Evolutionary conservation across 2,888 invertebrate genomes (phyloP), one percentile per base, ranked within the genome.

Genomic region (Neria commutata): DNA sequence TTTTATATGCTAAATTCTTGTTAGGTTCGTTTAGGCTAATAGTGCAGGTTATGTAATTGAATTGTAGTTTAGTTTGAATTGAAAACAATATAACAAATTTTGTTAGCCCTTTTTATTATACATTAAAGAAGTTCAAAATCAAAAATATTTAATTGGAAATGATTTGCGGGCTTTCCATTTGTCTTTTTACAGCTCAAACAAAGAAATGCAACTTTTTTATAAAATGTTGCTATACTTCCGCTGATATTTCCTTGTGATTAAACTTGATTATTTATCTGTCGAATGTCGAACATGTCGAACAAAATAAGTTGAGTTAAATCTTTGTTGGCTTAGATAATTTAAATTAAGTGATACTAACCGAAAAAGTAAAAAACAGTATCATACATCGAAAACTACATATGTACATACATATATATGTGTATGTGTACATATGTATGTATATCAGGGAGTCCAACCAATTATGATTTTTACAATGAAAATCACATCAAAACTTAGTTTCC

Each of bases 331-430:
- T 25, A 24, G n/a, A 21, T 50, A n/a, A 54, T 56, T 64, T 77
- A 82, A 64, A 82, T 81, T 62, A 81, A 71, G 70, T 81, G 81
- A 53, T 90, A 89, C 72, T 91, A n/a, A n/a, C n/a, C n/a, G n/a
- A n/a, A n/a, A n/a, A n/a, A n/a, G n/a, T n/a, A n/a, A n/a, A n/a
- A n/a, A n/a, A n/a, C n/a, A n/a, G n/a, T n/a, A n/a, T n/a, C n/a
- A n/a, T n/a, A n/a, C n/a, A n/a, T n/a, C n/a, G n/a, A n/a, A n/a
- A n/a, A n/a, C n/a, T n/a, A n/a, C n/a, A n/a, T n/a, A n/a, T n/a
- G n/a, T n/a, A n/a, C n/a, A n/a, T n/a, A n/a, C n/a, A n/a, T n/a
- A n/a, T n/a, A n/a, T n/a, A n/a, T n/a, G n/a, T n/a, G n/a, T n/a
- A n/a, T n/a, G n/a, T n/a, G n/a, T n/a, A n/a, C n/a, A n/a, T n/a